Evolutionary conservation across 2,888 invertebrate genomes (phyloP).

Genomic region (Tortrix viridana): DNA sequence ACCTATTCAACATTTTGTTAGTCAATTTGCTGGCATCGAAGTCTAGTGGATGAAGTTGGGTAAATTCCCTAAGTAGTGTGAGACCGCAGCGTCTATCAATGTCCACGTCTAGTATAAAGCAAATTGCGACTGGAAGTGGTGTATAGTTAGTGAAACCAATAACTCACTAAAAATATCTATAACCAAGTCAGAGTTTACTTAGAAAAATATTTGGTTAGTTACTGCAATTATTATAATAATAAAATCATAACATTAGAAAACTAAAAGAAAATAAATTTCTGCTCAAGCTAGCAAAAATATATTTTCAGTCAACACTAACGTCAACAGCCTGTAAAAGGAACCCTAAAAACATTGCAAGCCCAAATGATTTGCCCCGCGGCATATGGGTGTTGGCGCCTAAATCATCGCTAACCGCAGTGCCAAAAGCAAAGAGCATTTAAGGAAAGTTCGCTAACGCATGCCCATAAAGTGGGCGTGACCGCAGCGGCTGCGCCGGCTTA

Average conservation of each 20-base stretch:
- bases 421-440: slow-evolving; percentile 69
- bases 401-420: slow-evolving; percentile 48
- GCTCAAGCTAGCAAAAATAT: too few relatives aligned
- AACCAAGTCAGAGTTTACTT: too few relatives aligned
- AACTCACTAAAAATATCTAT: too few relatives aligned
- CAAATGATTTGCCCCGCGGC: background rate
- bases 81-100: slow-evolving; percentile 50
- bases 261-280: too few relatives aligned
- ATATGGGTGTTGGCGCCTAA: slow-evolving; percentile 9
- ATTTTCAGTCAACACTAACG: too few relatives aligned
- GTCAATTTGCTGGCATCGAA: slow-evolving; percentile 22
- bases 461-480: slow-evolving; percentile 80
- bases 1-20: slow-evolving; percentile 1
- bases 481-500: slow-evolving; percentile 77
- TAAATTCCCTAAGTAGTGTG: slow-evolving; percentile 51
- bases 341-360: background rate
- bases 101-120: slow-evolving; percentile 54
- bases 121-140: slow-evolving; percentile 15
- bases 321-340: background rate
- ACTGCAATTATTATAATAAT: too few relatives aligned
- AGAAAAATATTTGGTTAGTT: too few relatives aligned
- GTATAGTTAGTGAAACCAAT: background rate
- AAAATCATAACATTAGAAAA: too few relatives aligned
- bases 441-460: slow-evolving; percentile 71
- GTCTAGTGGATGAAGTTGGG: slow-evolving; percentile 30